Conservation (phyloP, 2,888 invertebrate species). For the Timandra comae region DNA sequence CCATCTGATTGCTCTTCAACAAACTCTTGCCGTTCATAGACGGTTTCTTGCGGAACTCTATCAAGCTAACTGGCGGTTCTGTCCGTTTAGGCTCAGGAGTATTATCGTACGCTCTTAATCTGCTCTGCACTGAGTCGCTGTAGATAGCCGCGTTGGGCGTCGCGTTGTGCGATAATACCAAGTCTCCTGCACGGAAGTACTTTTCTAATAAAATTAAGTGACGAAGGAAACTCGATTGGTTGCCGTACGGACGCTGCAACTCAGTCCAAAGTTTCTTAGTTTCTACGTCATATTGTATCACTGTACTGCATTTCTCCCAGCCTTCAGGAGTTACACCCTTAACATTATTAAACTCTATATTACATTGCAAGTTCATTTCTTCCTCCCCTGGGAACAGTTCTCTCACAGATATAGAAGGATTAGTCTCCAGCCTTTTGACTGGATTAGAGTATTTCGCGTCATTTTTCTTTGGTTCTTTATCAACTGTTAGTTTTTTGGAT, state of each 20-base stretch:
- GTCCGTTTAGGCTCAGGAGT: conserved; percentile 43
- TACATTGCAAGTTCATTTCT: conserved; percentile 85
- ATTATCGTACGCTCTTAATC: conserved; percentile 86
- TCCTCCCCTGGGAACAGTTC: conserved; percentile 90
- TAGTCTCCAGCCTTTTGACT: conserved; percentile 82
- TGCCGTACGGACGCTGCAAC: conserved; percentile 90
- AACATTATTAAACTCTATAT: conserved; percentile 83
- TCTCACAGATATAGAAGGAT: conserved; percentile 88
- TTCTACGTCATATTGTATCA: conserved; percentile 88
- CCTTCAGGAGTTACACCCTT: conserved; percentile 87
- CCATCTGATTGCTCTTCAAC: conserved; percentile 54
- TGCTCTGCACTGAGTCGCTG: conserved; percentile 86
- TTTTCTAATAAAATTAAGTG: conserved; percentile 89
- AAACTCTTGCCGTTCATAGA: conserved; percentile 63
- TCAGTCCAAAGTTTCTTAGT: conserved; percentile 89
- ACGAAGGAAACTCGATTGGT: conserved; percentile 89
- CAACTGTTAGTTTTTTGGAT: conserved; percentile 55
- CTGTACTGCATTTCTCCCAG: conserved; percentile 88
- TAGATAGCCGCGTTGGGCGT: conserved; percentile 85
- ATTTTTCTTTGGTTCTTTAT: conserved; percentile 60
- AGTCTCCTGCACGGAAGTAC: conserved; percentile 87
- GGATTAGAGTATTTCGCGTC: conserved; percentile 76
- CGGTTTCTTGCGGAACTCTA: conserved; percentile 66
- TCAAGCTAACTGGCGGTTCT: conserved; percentile 52
- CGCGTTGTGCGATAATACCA: conserved; percentile 84